Evolutionary conservation across 2,113 vertebrate genomes (phyloP), one percentile per base, ranked within the genome.

Genomic region (Micronycteris hirsuta): DNA sequence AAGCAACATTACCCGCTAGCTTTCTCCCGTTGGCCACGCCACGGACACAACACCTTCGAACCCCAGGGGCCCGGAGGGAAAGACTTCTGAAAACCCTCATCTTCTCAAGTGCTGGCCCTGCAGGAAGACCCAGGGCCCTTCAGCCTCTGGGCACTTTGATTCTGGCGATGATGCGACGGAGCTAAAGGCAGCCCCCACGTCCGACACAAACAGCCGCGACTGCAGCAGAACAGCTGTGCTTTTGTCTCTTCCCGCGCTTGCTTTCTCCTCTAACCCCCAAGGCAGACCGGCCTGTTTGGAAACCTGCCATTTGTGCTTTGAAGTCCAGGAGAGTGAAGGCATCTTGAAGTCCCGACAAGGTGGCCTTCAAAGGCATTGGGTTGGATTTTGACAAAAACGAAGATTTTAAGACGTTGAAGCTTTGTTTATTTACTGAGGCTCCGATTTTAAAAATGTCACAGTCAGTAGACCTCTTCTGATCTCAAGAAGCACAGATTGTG

Each of bases 391-490:
- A 94, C 19, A 15, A 33, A 95, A 78, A 81, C 36, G 73, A 92
- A 89, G 54, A 77, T 20, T 78, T 54, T 24, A 52, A 82, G 77
- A 41, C 38, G 45, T 80, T 4, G 71, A 58, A 87, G 65, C 1
- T 58, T 78, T 78, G 91, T 94, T 82, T 89, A 80, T 47, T 11
- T 43, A 12, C 2, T 6, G 31, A 74, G 89, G 76, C 33, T 86
- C 78, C 26, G 11, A 33, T 43, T 38, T 63, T 36, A 74, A 84
- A 86, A 43, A 54, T 9, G 63, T 33, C 15, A 26, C 56, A 22
- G 24, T 65, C 52, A 61, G 45, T 52, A 49, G 94, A 91, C 68
- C 61, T 92, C 83, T 92, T 89, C 94, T 81, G 80, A 93, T 76
- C 61, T 45, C 7, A 16, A 73, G 67, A 74, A 96, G 43, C 49